Base-by-base conservation (phyloP, 2,113 vertebrate species). In the Gymnarchus niloticus region DNA sequence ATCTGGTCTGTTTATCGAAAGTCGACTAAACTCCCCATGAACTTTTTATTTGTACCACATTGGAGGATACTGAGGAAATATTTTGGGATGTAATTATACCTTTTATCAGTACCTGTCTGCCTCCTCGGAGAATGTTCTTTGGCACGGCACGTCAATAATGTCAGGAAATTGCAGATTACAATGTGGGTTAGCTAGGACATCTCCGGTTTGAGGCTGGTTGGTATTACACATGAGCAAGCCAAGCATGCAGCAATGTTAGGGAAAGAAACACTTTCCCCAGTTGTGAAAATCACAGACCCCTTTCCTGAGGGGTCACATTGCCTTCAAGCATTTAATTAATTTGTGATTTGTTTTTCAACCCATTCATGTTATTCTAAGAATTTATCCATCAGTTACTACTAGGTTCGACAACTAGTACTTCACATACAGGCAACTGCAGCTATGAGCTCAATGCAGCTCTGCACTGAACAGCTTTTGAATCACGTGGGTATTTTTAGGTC, bases 31-130 rank as follows among this genome's bases (percentile, higher is more conserved):
- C 87, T 92, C 87, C 83, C 65, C 85, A 84, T 92, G 91, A 92
- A 93, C 92, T 91, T 88, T 87, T 87, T 90, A 90, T 90, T 87
- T 80, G 78, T 88, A 73, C 87, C 86, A 90, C 88, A 89, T 91
- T 88, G 92, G 90, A 94, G 88, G 7, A 87, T 83, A 85, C 69
- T 87, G 88, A 65, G 87, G 91, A 91, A 91, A 90, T 89, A 88
- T 90, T 90, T 89, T 88, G 89, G 90, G 85, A 89, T 83, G 83
- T 6, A 88, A 90, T 91, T 91, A 52, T 85, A 87, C 89, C 86
- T 89, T 85, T 84, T 87, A 88, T 88, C 88, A 86, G 65, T 56
- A 88, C 87, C 78, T 21, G 83, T 89, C 88, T 89, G 65, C 81
- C 89, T 76, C 87, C 82, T 85, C 51, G 81, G 90, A 85, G 5